These are phyloP conservation scores for Sussaba pulchella DNA, from an alignment of 2,888 invertebrate genomes.

Conservation along the genomic window DNA sequence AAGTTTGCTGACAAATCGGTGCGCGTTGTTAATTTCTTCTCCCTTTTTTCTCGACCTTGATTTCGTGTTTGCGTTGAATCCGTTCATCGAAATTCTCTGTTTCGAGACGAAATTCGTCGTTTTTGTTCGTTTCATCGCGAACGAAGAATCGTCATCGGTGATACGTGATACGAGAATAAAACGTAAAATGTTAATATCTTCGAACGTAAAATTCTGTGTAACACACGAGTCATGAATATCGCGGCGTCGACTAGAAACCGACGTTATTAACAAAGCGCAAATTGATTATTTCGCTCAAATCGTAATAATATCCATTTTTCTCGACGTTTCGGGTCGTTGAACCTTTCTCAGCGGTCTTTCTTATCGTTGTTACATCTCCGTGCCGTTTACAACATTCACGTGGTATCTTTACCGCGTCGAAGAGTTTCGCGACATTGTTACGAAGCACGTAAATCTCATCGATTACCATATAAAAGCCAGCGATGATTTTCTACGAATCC, in stretches of 20 bases:
- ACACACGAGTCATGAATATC: constrained; percentile 10
- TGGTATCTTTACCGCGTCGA: constrained; percentile 36
- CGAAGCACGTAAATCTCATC: constrained; percentile 44
- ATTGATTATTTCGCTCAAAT: constrained; percentile 62
- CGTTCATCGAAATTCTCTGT: not conserved
- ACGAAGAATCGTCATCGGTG: constrained; percentile 38
- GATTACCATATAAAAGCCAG: constrained; percentile 16
- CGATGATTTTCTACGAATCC: constrained; percentile 35
- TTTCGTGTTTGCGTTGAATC: constrained; percentile 38
- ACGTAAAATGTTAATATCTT: constrained; percentile 25
- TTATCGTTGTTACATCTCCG: constrained; percentile 19
- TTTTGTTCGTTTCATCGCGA: too few relatives aligned
- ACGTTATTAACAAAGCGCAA: constrained; percentile 16
- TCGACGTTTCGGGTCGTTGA: constrained; percentile 7
- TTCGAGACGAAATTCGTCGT: constrained; percentile 23
- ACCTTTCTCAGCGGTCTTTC: constrained; percentile 1
- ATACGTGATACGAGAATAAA: constrained; percentile 30
- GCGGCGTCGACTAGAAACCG: constrained; percentile 22
- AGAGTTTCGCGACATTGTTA: constrained; percentile 41
- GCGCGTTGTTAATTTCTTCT: constrained; percentile 24
- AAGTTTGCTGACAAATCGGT: constrained; percentile 69
- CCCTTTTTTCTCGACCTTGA: constrained; percentile 17
- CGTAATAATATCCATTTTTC: constrained; percentile 32
- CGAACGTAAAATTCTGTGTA: not conserved
- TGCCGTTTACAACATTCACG: constrained; percentile 54